Conservation (phyloP, 2,888 invertebrate genomes). For the Leptura quadrifasciata region DNA sequence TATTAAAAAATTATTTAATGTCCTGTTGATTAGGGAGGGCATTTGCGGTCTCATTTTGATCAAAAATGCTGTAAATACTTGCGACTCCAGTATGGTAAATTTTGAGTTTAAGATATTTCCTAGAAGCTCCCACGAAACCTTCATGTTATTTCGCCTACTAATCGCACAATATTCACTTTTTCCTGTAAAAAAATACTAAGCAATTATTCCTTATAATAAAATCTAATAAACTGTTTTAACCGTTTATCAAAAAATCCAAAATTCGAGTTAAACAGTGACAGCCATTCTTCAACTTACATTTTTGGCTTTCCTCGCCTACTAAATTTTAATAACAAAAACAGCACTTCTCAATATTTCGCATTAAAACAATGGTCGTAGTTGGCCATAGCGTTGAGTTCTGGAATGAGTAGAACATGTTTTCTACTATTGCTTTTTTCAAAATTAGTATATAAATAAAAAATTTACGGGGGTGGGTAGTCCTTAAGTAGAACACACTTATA, state of each 20-base stretch:
- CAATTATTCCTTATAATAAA: neutral
- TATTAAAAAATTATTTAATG: conserved; percentile 16
- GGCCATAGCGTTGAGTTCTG: neutral
- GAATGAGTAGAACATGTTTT: too few relatives aligned
- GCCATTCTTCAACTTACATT: neutral
- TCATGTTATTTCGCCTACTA: conserved; percentile 16
- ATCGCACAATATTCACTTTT: conserved; percentile 22
- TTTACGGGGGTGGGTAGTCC: too few relatives aligned
- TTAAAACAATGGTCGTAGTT: neutral
- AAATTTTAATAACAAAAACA: neutral
- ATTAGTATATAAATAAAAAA: too few relatives aligned
- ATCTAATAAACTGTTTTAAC: too few relatives aligned
- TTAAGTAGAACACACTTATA: too few relatives aligned
- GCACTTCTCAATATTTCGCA: neutral
- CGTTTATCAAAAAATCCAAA: neutral
- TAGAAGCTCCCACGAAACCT: conserved; percentile 14
- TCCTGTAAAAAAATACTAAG: conserved; percentile 8
- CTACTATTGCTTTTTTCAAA: too few relatives aligned
- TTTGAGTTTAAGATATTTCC: neutral
- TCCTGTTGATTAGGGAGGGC: neutral
- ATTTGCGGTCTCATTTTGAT: neutral
- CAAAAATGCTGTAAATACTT: conserved; percentile 7
- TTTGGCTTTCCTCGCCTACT: neutral
- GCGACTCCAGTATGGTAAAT: conserved; percentile 9
- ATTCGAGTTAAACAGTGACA: neutral